Conservation (phyloP, 2,797 vertebrate species). For the Hemitrygon akajei region DNA sequence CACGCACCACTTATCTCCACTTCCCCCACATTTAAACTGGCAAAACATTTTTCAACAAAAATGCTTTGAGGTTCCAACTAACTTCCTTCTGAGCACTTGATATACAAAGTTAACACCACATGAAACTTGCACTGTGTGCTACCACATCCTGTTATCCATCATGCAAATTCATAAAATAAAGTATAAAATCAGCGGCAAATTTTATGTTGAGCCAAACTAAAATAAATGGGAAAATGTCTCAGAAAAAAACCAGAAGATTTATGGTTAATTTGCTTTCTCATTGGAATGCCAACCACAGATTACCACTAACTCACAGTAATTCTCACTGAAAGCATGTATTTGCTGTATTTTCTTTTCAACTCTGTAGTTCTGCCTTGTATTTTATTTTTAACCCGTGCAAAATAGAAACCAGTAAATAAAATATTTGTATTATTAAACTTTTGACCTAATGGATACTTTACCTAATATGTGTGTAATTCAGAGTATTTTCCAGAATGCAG, state of each 20-base stretch:
- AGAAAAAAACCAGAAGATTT: background rate
- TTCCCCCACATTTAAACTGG: background rate
- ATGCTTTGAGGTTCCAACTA: background rate
- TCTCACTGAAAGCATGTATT: background rate
- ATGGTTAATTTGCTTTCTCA: background rate
- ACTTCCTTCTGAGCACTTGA: background rate
- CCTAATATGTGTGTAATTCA: background rate
- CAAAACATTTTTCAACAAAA: background rate
- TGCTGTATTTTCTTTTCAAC: background rate
- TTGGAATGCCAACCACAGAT: background rate
- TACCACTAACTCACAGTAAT: background rate
- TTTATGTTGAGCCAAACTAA: background rate
- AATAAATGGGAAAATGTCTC: background rate
- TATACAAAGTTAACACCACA: background rate
- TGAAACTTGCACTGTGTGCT: background rate
- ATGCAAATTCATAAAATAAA: background rate
- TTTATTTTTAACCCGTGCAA: background rate
- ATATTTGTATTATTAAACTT: background rate
- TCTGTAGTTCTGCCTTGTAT: background rate
- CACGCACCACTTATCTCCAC: background rate
- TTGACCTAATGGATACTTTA: background rate
- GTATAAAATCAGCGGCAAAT: background rate
- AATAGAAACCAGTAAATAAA: conserved; percentile 23
- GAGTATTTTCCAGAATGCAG: background rate
- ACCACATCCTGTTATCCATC: background rate